Percentiles rank a stretch among this genome's conserved stretches.
These are phyloP conservation scores for Temnothorax curvispinosus DNA, from an alignment of 1,140 invertebrate genomes.

Conservation along the genomic window DNA sequence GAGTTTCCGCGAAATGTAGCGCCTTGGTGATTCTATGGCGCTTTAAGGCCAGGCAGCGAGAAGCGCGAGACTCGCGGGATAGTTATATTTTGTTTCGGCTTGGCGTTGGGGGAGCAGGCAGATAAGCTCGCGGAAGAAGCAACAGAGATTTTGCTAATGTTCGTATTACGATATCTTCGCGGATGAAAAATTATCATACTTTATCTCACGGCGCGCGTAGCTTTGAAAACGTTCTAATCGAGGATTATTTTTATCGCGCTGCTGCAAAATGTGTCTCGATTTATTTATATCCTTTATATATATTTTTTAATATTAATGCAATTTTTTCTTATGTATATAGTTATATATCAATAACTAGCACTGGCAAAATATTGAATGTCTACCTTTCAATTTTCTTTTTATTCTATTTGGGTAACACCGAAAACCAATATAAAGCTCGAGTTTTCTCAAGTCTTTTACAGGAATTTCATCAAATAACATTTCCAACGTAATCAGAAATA, in stretches of 20 bases:
- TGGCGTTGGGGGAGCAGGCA: neutral
- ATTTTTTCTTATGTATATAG: neutral
- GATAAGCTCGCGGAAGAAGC: slow-evolving; percentile 23
- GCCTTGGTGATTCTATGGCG: slow-evolving; percentile 17
- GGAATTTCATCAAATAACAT: neutral
- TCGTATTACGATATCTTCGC: slow-evolving; percentile 14
- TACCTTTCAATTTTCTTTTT: neutral
- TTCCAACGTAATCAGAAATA: slow-evolving; percentile 24
- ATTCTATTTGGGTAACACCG: neutral
- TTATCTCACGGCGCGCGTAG: neutral
- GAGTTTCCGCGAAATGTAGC: slow-evolving; percentile 33
- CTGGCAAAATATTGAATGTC: neutral
- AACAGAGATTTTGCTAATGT: slow-evolving; percentile 26
- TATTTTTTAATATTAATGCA: neutral
- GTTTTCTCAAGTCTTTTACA: neutral
- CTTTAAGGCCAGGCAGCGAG: slow-evolving; percentile 18
- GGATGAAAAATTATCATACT: slow-evolving; percentile 14
- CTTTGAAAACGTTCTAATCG: neutral
- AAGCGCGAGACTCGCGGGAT: slow-evolving; percentile 27
- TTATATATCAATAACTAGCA: neutral
- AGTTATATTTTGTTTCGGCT: slow-evolving; percentile 37
- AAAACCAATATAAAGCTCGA: neutral
- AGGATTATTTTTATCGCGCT: neutral
- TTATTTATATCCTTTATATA: neutral
- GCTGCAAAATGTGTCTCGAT: neutral